phyloP scores from a whole-genome alignment of 2,113 vertebrate genomes.

The Otus sunia region DNA sequence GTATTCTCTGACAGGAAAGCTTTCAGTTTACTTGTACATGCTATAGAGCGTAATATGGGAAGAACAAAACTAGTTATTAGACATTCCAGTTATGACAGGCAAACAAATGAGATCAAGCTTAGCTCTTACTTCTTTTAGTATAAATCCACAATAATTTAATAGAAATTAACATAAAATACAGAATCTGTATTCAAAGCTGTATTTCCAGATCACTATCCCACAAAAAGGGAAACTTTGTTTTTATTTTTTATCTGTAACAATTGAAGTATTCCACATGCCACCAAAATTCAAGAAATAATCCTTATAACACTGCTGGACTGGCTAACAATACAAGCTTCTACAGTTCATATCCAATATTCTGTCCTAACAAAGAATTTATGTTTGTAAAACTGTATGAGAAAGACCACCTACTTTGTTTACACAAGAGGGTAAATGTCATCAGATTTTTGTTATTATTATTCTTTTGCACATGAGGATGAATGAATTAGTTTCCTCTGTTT shows the following conservation, averaged over 20 bases:
- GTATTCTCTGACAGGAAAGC: not conserved
- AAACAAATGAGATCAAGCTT: not conserved
- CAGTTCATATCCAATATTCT: not conserved
- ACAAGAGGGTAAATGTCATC: not conserved
- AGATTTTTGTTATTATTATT: not conserved
- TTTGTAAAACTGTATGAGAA: not conserved
- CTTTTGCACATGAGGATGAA: not conserved
- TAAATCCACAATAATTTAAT: not conserved
- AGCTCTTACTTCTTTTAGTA: not conserved
- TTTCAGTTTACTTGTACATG: not conserved
- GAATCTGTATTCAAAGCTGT: not conserved
- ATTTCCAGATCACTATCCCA: not conserved
- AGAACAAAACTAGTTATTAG: not conserved
- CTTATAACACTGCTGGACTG: not conserved
- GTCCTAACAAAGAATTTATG: not conserved
- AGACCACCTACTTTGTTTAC: not conserved
- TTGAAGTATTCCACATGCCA: not conserved
- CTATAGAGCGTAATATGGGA: not conserved
- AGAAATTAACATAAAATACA: not conserved
- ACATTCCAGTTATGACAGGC: not conserved
- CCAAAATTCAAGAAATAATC: not conserved
- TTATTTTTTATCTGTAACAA: not conserved
- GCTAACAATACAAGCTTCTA: not conserved
- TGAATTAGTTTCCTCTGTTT: not conserved
- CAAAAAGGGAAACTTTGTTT: not conserved